phyloP scores from a whole-genome alignment of 2,797 vertebrate genomes.

The Gila robusta region DNA sequence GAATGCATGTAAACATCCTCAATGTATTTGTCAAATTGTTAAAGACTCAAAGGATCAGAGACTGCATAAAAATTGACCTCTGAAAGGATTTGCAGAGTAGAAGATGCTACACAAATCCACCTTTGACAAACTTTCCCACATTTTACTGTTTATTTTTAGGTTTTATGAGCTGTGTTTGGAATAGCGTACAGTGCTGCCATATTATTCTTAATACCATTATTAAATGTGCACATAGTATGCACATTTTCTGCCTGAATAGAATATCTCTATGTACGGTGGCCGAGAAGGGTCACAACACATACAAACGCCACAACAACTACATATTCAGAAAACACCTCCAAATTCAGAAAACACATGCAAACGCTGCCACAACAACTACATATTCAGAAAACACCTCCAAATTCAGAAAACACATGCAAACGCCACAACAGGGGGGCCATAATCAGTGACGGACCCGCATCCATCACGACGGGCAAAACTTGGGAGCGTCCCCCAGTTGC shows the following conservation, averaged over 20 bases:
- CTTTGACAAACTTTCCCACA: not conserved
- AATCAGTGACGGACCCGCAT: too few relatives aligned
- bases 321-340: too few relatives aligned
- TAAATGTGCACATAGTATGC: not conserved
- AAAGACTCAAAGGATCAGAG: not conserved
- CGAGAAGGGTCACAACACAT: too few relatives aligned
- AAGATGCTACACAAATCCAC: not conserved
- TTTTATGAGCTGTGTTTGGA: too few relatives aligned
- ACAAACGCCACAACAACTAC: too few relatives aligned
- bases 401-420: too few relatives aligned
- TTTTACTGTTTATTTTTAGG: not conserved
- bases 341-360: too few relatives aligned
- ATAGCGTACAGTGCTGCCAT: not conserved
- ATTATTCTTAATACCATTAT: not conserved
- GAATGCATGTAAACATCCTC: not conserved
- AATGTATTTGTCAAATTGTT: not conserved
- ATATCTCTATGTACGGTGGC: not conserved
- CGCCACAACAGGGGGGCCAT: too few relatives aligned
- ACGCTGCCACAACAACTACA: too few relatives aligned
- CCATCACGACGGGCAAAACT: too few relatives aligned
- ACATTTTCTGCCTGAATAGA: not conserved
- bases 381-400: too few relatives aligned
- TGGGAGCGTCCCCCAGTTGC: too few relatives aligned
- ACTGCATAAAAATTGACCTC: not conserved
- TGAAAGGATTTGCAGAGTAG: not conserved